Evolutionary conservation across 2,113 vertebrate species (phyloP).

Genomic region (Sminthopsis crassicaudata): DNA sequence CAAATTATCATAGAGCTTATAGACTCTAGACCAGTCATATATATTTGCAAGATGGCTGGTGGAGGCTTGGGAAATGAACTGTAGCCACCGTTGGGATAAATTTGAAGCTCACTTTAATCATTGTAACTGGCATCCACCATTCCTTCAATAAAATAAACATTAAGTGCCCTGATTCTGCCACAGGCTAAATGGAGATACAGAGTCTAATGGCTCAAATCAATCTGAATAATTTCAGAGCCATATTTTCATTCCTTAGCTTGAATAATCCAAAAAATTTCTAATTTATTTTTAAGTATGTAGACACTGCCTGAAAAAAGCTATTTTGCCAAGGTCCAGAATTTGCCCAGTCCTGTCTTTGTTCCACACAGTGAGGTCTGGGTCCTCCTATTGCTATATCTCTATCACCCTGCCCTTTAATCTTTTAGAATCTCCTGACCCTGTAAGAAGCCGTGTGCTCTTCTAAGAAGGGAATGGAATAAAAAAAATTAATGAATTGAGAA

Average conservation of each 20-base stretch:
- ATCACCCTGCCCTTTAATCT: neutral
- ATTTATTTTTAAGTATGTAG: neutral
- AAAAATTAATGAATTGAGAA: conserved; percentile 53
- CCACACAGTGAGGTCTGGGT: neutral
- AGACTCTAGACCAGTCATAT: neutral
- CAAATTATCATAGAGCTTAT: neutral
- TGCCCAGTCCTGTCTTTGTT: neutral
- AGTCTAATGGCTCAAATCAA: neutral
- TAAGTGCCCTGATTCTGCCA: neutral
- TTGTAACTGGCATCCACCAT: neutral
- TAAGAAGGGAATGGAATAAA: neutral
- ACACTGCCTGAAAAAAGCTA: neutral
- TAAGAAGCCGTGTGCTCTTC: neutral
- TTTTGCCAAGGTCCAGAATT: neutral
- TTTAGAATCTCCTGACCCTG: neutral
- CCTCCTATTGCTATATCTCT: neutral
- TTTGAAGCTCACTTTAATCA: neutral
- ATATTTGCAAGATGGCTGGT: neutral
- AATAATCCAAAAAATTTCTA: neutral
- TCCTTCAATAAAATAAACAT: neutral
- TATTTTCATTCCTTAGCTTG: neutral
- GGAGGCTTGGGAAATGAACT: neutral
- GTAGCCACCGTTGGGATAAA: neutral
- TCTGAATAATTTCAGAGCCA: neutral
- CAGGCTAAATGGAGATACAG: neutral